A percentile compares a stretch with the other conserved stretches of the same genome.
phyloP scores from a whole-genome alignment of 1,140 invertebrate genomes.

The Lepidurus packardi region DNA sequence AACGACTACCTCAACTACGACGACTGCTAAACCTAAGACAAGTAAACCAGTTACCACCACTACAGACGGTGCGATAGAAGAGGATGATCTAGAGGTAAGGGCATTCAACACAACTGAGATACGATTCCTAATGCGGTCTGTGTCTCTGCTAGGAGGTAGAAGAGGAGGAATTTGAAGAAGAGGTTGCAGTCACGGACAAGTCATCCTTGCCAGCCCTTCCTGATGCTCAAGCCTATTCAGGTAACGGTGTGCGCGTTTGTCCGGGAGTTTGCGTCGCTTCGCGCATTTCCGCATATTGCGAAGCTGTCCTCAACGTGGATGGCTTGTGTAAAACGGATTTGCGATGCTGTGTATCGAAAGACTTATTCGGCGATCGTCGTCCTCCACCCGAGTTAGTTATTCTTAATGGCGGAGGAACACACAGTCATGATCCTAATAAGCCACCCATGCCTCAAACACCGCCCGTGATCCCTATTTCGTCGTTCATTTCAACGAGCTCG shows the following conservation, averaged over 20 bases:
- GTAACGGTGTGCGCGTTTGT: slow-evolving; percentile 53
- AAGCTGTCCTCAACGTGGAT: slow-evolving; percentile 64
- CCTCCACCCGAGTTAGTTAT: slow-evolving; percentile 64
- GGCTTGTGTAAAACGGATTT: slow-evolving; percentile 63
- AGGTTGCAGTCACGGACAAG: background rate
- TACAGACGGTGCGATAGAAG: background rate
- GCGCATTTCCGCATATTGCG: slow-evolving; percentile 72
- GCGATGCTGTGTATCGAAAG: slow-evolving; percentile 51
- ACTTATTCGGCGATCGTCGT: slow-evolving; percentile 56
- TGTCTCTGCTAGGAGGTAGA: background rate
- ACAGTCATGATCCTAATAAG: slow-evolving; percentile 42
- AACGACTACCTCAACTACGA: slow-evolving; percentile 32
- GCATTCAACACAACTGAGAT: background rate
- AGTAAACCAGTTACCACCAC: slow-evolving; percentile 10
- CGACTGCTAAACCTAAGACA: background rate
- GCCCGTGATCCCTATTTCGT: background rate
- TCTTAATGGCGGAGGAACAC: slow-evolving; percentile 44
- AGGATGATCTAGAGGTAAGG: background rate
- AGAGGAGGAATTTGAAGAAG: background rate
- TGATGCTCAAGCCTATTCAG: slow-evolving; percentile 26
- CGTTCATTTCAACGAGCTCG: slow-evolving; percentile 37
- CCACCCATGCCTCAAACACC: slow-evolving; percentile 23
- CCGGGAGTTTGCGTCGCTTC: slow-evolving; percentile 75
- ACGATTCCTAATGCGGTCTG: background rate
- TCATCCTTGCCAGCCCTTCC: background rate